Base-by-base conservation (phyloP, 1,140 invertebrate species). In the Sarcophaga bullata region DNA sequence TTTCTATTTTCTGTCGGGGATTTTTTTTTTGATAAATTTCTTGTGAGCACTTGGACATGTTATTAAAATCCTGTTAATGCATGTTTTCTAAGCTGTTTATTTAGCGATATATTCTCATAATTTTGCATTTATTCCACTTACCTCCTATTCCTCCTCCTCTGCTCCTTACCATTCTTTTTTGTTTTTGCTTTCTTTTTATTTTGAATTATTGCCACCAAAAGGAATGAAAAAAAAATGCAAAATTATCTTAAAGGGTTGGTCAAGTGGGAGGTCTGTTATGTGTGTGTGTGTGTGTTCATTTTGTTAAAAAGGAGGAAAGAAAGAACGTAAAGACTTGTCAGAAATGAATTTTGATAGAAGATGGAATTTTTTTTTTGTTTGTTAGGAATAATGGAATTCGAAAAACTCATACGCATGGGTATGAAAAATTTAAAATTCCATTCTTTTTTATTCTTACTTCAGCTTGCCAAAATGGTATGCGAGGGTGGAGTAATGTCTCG, bases 31-130 rank as follows among this genome's bases (percentile, higher is more conserved):
- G 17, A 68, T 68, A 19, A 19, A 68, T 68, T 68, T 68, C 5
- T 15, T 8, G 19, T 8, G 19, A 17, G 8, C 6, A 68, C n/a
- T 58, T 68, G n/a, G 62, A 68, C 62, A 68, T 68, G 19, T 68
- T 19, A 68, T 68, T 68, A 68, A 68, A 68, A 68, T 68, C 62
- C 6, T 68, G 62, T 68, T 68, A 19, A 68, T 68, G 62, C 62
- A 68, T 68, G 62, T 68, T 8, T 8, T 68, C 4, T 25, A 68
- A 19, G 62, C 62, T 68, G 62, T 68, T 68, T 68, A 68, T 68
- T 68, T 68, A 17, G 62, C 62, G n/a, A 68, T 68, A 11, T 13
- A 58, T 58, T 15, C 6, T 13, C 3, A 62, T n/a, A 19, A 15
- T 4, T 68, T 68, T 68, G 17, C 62, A 68, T 68, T 68, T 68